These are phyloP conservation scores for Dione juno DNA, from an alignment of 2,888 invertebrate species.

Conservation along the genomic window DNA sequence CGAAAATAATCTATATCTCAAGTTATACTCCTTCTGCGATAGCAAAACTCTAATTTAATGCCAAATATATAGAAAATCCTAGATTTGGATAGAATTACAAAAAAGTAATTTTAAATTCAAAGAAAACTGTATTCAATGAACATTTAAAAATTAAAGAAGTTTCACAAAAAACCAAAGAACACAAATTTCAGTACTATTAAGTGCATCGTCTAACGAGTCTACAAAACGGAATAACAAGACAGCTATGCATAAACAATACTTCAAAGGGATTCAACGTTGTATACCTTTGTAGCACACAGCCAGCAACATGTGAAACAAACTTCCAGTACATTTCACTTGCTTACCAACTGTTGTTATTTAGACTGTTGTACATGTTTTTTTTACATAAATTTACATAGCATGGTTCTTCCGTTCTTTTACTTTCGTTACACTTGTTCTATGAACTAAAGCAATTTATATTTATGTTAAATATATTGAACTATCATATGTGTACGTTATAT, in stretches of 20 bases:
- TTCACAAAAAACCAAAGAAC: not conserved
- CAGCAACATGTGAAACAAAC: slow-evolving; percentile 1
- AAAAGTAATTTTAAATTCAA: not conserved
- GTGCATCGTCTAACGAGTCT: slow-evolving; percentile 1
- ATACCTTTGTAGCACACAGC: slow-evolving; percentile 5
- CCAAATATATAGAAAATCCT: too few relatives aligned
- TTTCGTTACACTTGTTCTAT: not conserved
- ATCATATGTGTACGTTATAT: too few relatives aligned
- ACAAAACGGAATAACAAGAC: slow-evolving; percentile 5
- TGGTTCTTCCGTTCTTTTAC: not conserved
- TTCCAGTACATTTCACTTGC: not conserved
- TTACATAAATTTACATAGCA: not conserved
- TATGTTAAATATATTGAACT: too few relatives aligned
- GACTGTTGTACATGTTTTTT: too few relatives aligned
- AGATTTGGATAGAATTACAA: not conserved
- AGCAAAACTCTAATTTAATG: too few relatives aligned
- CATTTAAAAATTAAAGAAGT: not conserved
- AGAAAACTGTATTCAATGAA: not conserved
- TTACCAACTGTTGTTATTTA: not conserved
- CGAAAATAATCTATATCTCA: too few relatives aligned
- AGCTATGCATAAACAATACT: slow-evolving; percentile 18
- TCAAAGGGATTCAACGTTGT: slow-evolving; percentile 3
- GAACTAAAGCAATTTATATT: not conserved
- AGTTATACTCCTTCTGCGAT: too few relatives aligned
- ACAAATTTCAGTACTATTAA: not conserved